Percentiles rank a stretch among this genome's conserved stretches.
Conservation (phyloP, 2,888 invertebrate genomes). For the Macrosoma leucophasiata region DNA sequence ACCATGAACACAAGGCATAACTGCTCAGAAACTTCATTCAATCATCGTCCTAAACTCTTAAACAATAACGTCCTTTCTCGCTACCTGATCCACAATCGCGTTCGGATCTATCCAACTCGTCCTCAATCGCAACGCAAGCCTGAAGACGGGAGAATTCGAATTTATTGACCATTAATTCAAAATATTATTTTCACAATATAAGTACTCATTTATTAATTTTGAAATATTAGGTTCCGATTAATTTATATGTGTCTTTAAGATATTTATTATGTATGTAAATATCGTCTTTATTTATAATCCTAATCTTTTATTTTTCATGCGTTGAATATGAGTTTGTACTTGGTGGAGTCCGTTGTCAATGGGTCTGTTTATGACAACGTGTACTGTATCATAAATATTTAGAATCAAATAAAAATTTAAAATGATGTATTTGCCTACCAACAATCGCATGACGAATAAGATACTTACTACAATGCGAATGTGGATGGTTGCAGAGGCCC, state of each 20-base stretch:
- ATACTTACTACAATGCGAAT: too few species aligned
- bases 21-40: constrained; percentile 32
- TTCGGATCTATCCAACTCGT: constrained; percentile 30
- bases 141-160: constrained; percentile 75
- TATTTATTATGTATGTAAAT: constrained; percentile 76
- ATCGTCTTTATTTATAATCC: constrained; percentile 70
- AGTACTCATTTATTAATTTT: constrained; percentile 77
- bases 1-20: constrained; percentile 33
- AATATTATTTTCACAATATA: constrained; percentile 77
- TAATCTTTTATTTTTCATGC: constrained; percentile 65
- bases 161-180: constrained; percentile 77
- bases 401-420: too few species aligned
- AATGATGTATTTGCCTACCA: too few species aligned
- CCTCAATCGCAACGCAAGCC: constrained; percentile 65
- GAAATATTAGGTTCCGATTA: constrained; percentile 76
- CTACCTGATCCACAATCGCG: constrained; percentile 9
- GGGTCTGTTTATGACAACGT: constrained; percentile 28
- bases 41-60: constrained; percentile 42
- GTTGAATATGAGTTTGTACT: constrained; percentile 36
- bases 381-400: too few species aligned
- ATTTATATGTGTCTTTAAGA: constrained; percentile 76
- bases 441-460: too few species aligned
- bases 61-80: too few species aligned
- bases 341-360: constrained; percentile 27
- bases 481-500: too few species aligned